Base-by-base conservation (phyloP, 2,797 vertebrate species). In the Sebastes aleutianus region DNA sequence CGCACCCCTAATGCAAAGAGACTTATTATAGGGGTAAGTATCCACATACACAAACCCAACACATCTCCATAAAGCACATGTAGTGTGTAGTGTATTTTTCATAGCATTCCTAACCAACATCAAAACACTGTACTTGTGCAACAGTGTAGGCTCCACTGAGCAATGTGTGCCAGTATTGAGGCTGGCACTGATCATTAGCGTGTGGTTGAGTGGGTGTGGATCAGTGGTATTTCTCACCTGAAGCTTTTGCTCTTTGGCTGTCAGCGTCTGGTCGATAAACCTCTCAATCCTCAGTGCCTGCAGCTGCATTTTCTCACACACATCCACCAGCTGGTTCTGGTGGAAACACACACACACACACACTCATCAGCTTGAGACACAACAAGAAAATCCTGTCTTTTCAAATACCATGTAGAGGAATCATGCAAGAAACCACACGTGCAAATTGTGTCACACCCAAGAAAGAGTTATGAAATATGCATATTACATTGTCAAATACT, bases 301-400 rank as follows among this genome's bases (percentile, higher is more conserved):
- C 88, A 98, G 93, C 95, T 99, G 98, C 81, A 98, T 96, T 92
- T 93, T 97, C 91, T 99, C 98, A 75, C 98, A 99, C 75, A 94
- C 93, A 69, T 99, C 98, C 92, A 98, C 98, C 20, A 99, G 93
- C 83, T 95, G 95, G 93, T 99, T 98, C 98, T 99, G 92, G 66
- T 82, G 62, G 10, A 43, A 70, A 80, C 3, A 66, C 6, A 70
- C 9, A 67, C 31, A 71, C 50, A 64, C 31, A 72, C 22, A 34
- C 53, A 64, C 53, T 70, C 62, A 61, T 56, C 32, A 85, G 16
- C 84, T 89, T 70, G 76, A 87, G 72, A 69, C 12, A 0, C 83
- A 92, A 90, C 93, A 88, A 86, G 94, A 92, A 92, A 90, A 85
- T 92, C 94, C 88, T 86, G 94, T 95, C 74, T 79, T 84, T 78